phyloP scores from a whole-genome alignment of 2,888 invertebrate species.

The Biston betularia region DNA sequence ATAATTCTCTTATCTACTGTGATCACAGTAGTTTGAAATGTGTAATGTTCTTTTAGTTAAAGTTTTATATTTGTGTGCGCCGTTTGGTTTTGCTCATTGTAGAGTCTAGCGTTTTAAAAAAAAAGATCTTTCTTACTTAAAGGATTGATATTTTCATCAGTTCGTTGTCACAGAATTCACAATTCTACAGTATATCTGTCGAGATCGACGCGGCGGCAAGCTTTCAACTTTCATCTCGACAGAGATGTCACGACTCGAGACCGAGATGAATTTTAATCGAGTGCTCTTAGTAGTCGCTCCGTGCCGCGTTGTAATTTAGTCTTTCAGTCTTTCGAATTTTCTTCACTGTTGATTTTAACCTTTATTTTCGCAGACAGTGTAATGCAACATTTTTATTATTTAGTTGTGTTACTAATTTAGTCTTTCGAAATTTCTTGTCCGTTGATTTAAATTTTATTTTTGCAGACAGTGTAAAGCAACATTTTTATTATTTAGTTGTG shows the following conservation, averaged over 20 bases:
- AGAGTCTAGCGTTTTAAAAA: too few species aligned
- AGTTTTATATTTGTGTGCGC: too few species aligned
- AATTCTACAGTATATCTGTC: constrained; percentile 24
- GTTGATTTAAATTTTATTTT: too few species aligned
- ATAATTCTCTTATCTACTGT: too few species aligned
- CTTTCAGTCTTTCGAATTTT: constrained; percentile 14
- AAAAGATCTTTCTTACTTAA: too few species aligned
- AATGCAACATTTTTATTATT: too few species aligned
- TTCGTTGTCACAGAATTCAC: background rate
- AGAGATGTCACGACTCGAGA: constrained; percentile 50
- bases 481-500: too few species aligned
- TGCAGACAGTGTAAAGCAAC: too few species aligned
- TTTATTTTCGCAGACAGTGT: constrained; percentile 9
- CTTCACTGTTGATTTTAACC: constrained; percentile 17
- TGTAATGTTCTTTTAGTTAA: too few species aligned
- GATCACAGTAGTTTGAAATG: too few species aligned
- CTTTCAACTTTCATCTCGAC: constrained; percentile 50
- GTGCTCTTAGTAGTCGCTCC: constrained; percentile 40
- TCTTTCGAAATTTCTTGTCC: too few species aligned
- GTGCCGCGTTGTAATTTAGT: constrained; percentile 30
- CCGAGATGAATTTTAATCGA: constrained; percentile 60
- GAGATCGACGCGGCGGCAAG: constrained; percentile 41
- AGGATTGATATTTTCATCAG: background rate
- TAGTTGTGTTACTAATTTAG: background rate
- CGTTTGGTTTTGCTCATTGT: too few species aligned